Evolutionary conservation across 2,797 vertebrate genomes (phyloP), one percentile per base, ranked within the genome.

Genomic region (Lemur catta): DNA sequence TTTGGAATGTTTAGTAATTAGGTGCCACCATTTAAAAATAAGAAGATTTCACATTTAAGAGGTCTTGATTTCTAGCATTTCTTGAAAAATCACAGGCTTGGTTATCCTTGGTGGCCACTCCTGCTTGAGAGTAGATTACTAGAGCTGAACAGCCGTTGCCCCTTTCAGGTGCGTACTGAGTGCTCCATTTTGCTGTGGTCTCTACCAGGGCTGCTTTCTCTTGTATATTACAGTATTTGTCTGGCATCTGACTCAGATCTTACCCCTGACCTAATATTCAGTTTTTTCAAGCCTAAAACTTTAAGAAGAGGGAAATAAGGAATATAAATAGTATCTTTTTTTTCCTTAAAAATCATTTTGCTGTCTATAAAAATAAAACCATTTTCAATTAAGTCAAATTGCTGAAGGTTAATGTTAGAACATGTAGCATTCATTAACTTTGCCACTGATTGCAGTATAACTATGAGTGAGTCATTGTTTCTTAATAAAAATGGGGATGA

Each of bases 301-400:
- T 92, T 7, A 93, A 94, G 61, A 74, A 84, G 59, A 79, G 89
- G 46, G 57, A 94, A 96, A 85, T 80, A 84, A 76, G 20, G 13
- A 88, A 55, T 78, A 15, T 87, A 65, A 95, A 52, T 82, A 72
- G 61, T 89, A 63, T 3, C 20, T 81, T 79, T 91, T 13, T 12
- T 79, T 65, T 50, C 20, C 20, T 57, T 65, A 94, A 91, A 82
- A 89, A 63, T 80, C 6, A 92, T 65, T 48, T 57, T 71, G 52
- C 50, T 78, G 10, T 89, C 18, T 79, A 63, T 10, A 63, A 92
- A 86, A 93, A 80, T 72, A 72, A 93, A 92, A 90, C 65, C 30
- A 41, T 79, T 95, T 59, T 79, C 96, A 76, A 65, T 74, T 96
- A 89, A 93, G 72, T 84, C 38, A 95, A 50, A 72, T 95, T 92